Percentiles rank a stretch among this genome's conserved stretches.
Evolutionary conservation across 2,888 invertebrate genomes (phyloP).

Genomic region (Diloba caeruleocephala): DNA sequence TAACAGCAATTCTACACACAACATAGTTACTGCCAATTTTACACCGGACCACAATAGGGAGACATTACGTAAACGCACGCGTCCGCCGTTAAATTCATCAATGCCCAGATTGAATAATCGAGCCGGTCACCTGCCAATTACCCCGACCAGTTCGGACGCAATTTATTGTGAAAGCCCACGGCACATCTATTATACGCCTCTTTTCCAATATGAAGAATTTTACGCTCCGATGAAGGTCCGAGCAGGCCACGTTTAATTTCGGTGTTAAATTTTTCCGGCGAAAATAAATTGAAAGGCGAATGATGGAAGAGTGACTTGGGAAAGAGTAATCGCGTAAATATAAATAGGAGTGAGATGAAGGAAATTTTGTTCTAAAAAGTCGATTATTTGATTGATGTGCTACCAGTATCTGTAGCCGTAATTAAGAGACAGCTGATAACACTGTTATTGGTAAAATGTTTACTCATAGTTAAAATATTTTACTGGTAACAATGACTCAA

Average conservation of each 20-base stretch:
- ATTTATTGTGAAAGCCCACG: slow-evolving; percentile 66
- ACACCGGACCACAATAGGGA: slow-evolving; percentile 39
- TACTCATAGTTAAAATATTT: no score
- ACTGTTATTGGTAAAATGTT: no score
- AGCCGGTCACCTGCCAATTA: slow-evolving; percentile 73
- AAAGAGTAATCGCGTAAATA: slow-evolving; percentile 36
- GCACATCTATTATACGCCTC: slow-evolving; percentile 64
- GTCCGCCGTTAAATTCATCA: slow-evolving; percentile 68
- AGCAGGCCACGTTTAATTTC: slow-evolving; percentile 53
- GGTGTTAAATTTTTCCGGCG: slow-evolving; percentile 44
- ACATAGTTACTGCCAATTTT: slow-evolving; percentile 32
- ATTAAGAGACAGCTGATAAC: no score
- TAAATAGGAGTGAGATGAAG: slow-evolving; percentile 2
- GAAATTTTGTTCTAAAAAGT: slow-evolving; percentile 12
- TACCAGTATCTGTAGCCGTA: no score
- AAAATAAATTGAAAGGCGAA: slow-evolving; percentile 40
- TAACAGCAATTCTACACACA: slow-evolving; percentile 17
- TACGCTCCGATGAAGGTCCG: slow-evolving; percentile 48
- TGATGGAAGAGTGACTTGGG: slow-evolving; percentile 43
- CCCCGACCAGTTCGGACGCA: slow-evolving; percentile 61
- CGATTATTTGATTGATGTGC: slow-evolving; percentile 5
- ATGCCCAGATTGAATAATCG: slow-evolving; percentile 71
- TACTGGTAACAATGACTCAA: no score
- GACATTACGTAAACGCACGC: slow-evolving; percentile 50
- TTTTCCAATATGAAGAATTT: slow-evolving; percentile 65